Evolutionary conservation across 1,140 invertebrate genomes (phyloP).

Genomic region (Adoxophyes honmai): DNA sequence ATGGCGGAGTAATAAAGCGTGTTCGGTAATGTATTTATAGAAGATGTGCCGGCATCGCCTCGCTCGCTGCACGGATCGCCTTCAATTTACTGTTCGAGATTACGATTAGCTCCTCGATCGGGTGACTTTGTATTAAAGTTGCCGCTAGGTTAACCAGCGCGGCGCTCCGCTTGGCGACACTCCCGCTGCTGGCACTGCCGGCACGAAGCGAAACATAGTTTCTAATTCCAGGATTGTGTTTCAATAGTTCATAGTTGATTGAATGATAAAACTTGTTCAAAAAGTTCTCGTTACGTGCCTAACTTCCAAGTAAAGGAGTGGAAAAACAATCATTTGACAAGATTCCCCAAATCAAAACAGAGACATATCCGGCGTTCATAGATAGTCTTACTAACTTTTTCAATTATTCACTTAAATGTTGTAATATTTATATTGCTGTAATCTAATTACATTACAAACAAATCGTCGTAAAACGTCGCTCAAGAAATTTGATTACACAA

Average conservation of each 20-base stretch:
- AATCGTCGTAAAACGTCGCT: constrained; percentile 35
- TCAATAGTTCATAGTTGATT: no score
- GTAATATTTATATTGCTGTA: constrained; percentile 41
- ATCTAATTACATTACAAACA: constrained; percentile 42
- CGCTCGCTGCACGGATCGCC: constrained; percentile 45
- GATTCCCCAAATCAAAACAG: neutral
- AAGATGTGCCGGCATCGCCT: constrained; percentile 48
- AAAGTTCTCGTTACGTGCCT: no score
- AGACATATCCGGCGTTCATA: neutral
- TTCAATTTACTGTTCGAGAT: constrained; percentile 54
- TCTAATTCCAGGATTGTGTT: no score
- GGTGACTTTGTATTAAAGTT: constrained; percentile 25
- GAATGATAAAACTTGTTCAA: no score
- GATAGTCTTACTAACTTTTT: constrained; percentile 24
- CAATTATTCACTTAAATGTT: constrained; percentile 38
- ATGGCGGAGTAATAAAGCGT: constrained; percentile 72
- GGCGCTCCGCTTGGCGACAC: constrained; percentile 3
- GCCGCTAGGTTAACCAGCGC: constrained; percentile 8
- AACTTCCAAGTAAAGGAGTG: neutral
- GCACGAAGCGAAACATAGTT: no score
- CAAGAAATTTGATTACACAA: constrained; percentile 23
- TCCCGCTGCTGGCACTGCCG: no score
- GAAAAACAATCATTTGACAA: neutral
- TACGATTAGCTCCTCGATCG: constrained; percentile 42
- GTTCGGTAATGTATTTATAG: constrained; percentile 71